phyloP scores from a whole-genome alignment of 2,797 vertebrate species.

The Prionace glauca region DNA sequence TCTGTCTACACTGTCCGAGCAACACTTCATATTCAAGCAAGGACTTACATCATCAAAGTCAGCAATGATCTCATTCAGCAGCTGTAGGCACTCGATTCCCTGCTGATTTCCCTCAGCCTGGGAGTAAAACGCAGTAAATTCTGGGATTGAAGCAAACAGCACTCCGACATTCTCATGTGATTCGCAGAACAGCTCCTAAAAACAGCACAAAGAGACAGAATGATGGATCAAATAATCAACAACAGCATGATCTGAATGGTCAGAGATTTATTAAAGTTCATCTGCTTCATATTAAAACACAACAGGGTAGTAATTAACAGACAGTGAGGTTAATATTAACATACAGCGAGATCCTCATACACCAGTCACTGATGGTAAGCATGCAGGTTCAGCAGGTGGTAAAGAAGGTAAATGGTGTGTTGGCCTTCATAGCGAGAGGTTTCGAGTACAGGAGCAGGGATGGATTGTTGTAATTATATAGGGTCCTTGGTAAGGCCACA shows the following conservation, averaged over 20 bases:
- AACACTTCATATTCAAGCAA: background rate
- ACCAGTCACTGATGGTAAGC: too few relatives aligned
- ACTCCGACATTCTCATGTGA: conserved; percentile 69
- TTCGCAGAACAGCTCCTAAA: conserved; percentile 64
- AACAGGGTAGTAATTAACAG: too few relatives aligned
- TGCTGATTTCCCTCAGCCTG: conserved; percentile 63
- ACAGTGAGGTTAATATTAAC: background rate
- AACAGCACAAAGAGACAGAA: conserved; percentile 16
- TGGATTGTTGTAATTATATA: too few relatives aligned
- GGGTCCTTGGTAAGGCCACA: too few relatives aligned
- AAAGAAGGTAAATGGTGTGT: too few relatives aligned
- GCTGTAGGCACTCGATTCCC: conserved; percentile 62
- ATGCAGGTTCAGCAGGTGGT: too few relatives aligned
- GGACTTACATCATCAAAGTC: conserved; percentile 60
- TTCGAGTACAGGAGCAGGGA: too few relatives aligned
- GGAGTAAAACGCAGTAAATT: conserved; percentile 67
- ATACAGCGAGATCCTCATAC: too few relatives aligned
- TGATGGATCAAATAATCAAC: background rate
- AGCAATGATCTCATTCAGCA: conserved; percentile 53
- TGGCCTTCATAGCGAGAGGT: too few relatives aligned
- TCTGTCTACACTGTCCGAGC: too few relatives aligned
- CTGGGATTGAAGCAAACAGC: conserved; percentile 66
- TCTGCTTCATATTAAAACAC: background rate
- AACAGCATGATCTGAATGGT: too few relatives aligned
- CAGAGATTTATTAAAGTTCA: too few relatives aligned